Conservation (phyloP, 2,888 invertebrate species). For the Lacanobia wlatinum region DNA sequence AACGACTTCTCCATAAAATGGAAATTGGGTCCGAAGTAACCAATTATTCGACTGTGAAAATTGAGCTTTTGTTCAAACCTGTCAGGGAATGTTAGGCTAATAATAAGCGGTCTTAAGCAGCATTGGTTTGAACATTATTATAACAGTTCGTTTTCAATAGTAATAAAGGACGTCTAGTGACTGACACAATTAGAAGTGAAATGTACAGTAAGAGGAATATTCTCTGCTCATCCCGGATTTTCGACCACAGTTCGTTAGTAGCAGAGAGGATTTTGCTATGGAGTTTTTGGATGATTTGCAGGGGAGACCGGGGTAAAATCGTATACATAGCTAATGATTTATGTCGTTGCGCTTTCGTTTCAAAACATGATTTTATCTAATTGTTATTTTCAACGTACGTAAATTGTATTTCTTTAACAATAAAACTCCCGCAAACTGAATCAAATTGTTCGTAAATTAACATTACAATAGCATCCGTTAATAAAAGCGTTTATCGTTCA, state of each 20-base stretch:
- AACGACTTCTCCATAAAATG: constrained; percentile 27
- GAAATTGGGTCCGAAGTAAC: constrained; percentile 10
- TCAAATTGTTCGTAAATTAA: no score
- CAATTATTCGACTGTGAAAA: constrained; percentile 22
- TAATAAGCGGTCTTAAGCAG: neutral
- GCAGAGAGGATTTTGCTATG: neutral
- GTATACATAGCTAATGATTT: neutral
- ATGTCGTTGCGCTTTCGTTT: neutral
- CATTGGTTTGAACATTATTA: neutral
- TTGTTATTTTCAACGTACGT: no score
- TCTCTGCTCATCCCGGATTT: neutral
- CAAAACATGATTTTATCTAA: neutral
- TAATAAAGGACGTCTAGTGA: neutral
- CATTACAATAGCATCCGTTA: no score
- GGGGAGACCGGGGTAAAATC: neutral
- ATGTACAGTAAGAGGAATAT: constrained; percentile 13
- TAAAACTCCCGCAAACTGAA: no score
- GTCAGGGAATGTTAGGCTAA: neutral
- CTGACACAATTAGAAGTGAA: neutral
- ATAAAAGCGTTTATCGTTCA: no score
- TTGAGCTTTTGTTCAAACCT: constrained; percentile 1
- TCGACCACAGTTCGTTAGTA: neutral
- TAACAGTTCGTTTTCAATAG: neutral
- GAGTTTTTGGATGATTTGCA: neutral
- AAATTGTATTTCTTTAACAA: no score